Percentiles rank a stretch among this genome's conserved stretches.
phyloP scores from a whole-genome alignment of 2,113 vertebrate genomes.

The Lepidothrix coronata region DNA sequence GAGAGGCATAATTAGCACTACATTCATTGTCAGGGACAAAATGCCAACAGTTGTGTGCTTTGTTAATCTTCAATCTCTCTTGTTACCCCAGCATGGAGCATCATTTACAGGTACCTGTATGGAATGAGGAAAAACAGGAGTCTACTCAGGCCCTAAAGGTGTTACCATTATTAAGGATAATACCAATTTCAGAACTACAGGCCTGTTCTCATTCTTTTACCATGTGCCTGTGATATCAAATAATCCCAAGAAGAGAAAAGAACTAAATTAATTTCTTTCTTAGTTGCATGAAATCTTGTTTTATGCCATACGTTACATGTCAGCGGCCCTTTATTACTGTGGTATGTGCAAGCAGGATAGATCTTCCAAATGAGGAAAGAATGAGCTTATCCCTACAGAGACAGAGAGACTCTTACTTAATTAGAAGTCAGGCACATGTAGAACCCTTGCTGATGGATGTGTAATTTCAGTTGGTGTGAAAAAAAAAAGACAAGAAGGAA shows the following conservation, averaged over 20 bases:
- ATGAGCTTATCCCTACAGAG: not conserved
- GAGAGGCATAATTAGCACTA: not conserved
- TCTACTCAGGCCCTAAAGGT: not conserved
- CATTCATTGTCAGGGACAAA: not conserved
- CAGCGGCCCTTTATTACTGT: not conserved
- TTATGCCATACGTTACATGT: not conserved
- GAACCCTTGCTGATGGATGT: not conserved
- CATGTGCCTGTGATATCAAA: not conserved
- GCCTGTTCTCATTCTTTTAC: not conserved
- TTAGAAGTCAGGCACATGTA: not conserved
- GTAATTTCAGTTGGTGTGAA: not conserved
- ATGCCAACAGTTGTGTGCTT: not conserved
- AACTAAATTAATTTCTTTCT: not conserved
- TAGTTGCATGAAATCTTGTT: not conserved
- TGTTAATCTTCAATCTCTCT: not conserved
- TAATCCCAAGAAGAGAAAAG: not conserved
- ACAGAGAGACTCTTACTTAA: not conserved
- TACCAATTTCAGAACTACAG: not conserved
- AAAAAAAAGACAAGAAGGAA: not conserved
- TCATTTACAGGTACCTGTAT: not conserved
- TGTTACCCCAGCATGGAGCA: not conserved
- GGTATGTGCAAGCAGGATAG: not conserved
- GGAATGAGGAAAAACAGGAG: not conserved
- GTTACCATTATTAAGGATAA: not conserved
- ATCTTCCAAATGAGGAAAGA: not conserved